A percentile compares a stretch with the other conserved stretches of the same genome.
Conservation (phyloP, 2,888 invertebrate genomes). For the Drosophila atripex region DNA sequence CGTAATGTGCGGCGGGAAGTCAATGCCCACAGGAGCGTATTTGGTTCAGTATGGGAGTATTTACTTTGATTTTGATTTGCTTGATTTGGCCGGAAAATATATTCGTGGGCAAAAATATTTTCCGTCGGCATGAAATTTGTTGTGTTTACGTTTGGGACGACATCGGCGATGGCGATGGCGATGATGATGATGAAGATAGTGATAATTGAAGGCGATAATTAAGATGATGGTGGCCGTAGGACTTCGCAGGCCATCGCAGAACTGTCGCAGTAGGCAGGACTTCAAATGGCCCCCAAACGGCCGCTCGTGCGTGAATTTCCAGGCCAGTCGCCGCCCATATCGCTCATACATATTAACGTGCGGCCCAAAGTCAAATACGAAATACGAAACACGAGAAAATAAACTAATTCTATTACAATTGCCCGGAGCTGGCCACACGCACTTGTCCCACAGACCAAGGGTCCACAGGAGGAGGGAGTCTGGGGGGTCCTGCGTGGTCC, state of each 20-base stretch:
- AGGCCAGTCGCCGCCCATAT: conserved; percentile 10
- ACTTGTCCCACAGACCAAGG: neutral
- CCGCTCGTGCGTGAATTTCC: conserved; percentile 70
- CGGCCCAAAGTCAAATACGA: conserved; percentile 68
- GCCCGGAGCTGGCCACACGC: conserved; percentile 33
- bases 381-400: conserved; percentile 45
- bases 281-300: conserved; percentile 53
- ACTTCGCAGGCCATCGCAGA: conserved; percentile 26
- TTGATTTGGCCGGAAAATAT: conserved; percentile 56
- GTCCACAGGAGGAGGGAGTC: no score
- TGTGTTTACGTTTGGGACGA: conserved; percentile 54
- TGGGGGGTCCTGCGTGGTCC: no score
- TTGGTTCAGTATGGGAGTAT: conserved; percentile 24
- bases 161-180: conserved; percentile 7
- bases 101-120: conserved; percentile 35
- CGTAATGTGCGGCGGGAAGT: neutral
- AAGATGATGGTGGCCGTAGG: conserved; percentile 43
- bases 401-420: conserved; percentile 70
- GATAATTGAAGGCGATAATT: conserved; percentile 37
- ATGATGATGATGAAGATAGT: conserved; percentile 25
- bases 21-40: conserved; percentile 4
- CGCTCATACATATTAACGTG: conserved; percentile 41
- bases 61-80: conserved; percentile 68
- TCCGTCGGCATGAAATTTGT: conserved; percentile 61
- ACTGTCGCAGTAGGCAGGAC: conserved; percentile 15